Base-by-base conservation (phyloP, 2,888 invertebrate genomes). In the Acrobasis repandana region DNA sequence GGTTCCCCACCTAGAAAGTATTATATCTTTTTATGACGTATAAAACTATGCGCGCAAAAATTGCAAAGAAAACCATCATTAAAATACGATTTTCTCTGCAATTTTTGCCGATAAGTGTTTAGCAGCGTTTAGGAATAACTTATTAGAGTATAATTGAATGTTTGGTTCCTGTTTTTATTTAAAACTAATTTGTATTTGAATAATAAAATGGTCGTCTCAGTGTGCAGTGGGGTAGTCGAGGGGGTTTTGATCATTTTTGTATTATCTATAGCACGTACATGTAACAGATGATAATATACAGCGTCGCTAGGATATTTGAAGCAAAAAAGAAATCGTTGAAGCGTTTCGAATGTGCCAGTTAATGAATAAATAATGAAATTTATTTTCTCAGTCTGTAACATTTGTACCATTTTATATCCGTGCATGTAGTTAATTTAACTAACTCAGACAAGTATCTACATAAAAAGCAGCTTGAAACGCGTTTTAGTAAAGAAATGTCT, bases 171-270 rank as follows among this genome's bases (percentile, higher is more conserved):
- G 28, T 28, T 28, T 6, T 28, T 1, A 0, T 43, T 43, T 6
- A n/a, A 43, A 43, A 14, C n/a, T 43, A 9, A n/a, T 38, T 38
- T 11, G 10, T 38, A 38, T 38, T 38, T 38, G 11, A 14, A 38
- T 38, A 2, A 43, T 34, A 36, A 6, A 18, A 18, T 54, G 16
- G 57, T 61, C 16, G 51, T 68, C 69, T 69, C 74, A 65, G 70
- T 72, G 76, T 77, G 75, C 74, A 80, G 76, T 72, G 68, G 62
- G 65, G 43, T 54, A 43, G 60, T 60, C 61, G 60, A 61, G 61
- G 63, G 63, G 54, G 60, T 61, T 61, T 47, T 56, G 57, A 60
- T 58, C 52, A 59, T 58, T 34, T 28, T 43, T 20, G 34, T 61
- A 56, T 58, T 54, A 14, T 20, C 20, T 46, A 14, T 47, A 58